Evolutionary conservation across 2,797 vertebrate genomes (phyloP).

Genomic region (Petrocephalus sullivani): DNA sequence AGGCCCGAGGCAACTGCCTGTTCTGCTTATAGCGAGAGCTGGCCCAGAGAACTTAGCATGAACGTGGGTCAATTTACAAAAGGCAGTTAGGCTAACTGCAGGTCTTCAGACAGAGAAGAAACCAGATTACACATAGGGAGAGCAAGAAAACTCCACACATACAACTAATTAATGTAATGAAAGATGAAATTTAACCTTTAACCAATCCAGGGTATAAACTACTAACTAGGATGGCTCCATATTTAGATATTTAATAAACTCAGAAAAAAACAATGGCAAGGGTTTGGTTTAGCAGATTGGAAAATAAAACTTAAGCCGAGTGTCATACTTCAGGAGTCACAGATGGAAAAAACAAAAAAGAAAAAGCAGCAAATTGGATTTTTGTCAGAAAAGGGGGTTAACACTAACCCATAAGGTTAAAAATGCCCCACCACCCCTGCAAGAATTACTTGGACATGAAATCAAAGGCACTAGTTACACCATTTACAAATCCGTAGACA

Average conservation of each 20-base stretch:
- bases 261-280: not conserved
- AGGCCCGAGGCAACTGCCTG: not conserved
- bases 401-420: not conserved
- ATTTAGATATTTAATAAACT: not conserved
- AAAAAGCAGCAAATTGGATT: not conserved
- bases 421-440: not conserved
- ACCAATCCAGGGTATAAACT: too few species aligned
- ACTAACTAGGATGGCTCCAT: not conserved
- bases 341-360: not conserved
- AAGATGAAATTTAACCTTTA: too few species aligned
- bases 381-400: not conserved
- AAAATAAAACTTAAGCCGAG: too few species aligned
- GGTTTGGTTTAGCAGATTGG: too few species aligned
- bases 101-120: not conserved
- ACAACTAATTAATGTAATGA: not conserved
- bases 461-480: not conserved
- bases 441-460: not conserved
- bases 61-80: not conserved
- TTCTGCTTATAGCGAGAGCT: not conserved
- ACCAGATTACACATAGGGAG: not conserved
- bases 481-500: not conserved
- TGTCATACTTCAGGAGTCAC: not conserved
- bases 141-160: not conserved
- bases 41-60: not conserved
- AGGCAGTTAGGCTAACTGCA: not conserved